Evolutionary conservation across 2,888 invertebrate genomes (phyloP).

Genomic region (Glaucopsyche alexis): DNA sequence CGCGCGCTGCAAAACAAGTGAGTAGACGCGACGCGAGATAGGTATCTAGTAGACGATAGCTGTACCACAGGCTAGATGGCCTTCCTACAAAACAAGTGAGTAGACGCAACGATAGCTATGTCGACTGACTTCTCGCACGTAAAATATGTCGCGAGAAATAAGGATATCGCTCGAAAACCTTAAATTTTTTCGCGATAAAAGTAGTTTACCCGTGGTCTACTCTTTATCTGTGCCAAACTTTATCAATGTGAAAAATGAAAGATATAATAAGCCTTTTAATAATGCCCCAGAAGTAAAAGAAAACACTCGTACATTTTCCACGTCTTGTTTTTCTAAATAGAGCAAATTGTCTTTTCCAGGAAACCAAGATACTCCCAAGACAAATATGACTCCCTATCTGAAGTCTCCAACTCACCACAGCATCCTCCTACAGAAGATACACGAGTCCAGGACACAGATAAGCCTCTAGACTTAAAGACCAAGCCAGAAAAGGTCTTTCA

Average conservation of each 20-base stretch:
- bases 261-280: no score
- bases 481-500: conserved; percentile 46
- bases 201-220: no score
- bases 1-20: conserved; percentile 70
- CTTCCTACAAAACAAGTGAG: no score
- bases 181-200: no score
- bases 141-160: no score
- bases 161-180: no score
- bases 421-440: conserved; percentile 58
- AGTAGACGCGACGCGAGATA: conserved; percentile 39
- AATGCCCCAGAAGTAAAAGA: not conserved
- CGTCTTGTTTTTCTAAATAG: not conserved
- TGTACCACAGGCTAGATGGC: no score
- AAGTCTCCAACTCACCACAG: conserved; percentile 69
- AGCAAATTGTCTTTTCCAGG: conserved; percentile 46
- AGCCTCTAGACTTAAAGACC: conserved; percentile 59
- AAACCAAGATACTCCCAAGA: conserved; percentile 71
- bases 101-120: no score
- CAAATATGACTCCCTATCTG: conserved; percentile 70
- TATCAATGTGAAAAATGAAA: no score
- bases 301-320: not conserved
- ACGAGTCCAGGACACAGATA: conserved; percentile 57
- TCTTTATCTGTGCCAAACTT: no score
- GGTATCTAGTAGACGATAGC: no score
- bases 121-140: no score